Evolutionary conservation across 64 coral and sea anemone species (phyloP).

Genomic region (Montipora foliosa): DNA sequence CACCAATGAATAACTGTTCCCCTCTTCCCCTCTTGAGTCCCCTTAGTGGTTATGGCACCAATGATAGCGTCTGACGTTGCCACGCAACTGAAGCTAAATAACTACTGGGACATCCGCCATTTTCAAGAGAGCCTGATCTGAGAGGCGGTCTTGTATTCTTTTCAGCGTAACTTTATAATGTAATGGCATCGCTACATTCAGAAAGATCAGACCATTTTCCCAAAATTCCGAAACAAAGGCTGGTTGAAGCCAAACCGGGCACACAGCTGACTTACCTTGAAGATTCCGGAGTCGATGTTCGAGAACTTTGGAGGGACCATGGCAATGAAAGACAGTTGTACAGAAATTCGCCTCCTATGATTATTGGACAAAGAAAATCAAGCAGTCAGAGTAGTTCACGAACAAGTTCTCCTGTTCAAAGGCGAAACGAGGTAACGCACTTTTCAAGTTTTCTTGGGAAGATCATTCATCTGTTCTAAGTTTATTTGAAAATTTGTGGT

Average conservation of each 20-base stretch:
- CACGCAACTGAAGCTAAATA: slow-evolving; percentile 88
- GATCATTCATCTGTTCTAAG: too few relatives aligned
- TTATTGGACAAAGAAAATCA: slow-evolving; percentile 76
- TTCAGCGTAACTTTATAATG: neutral
- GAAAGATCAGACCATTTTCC: slow-evolving; percentile 89
- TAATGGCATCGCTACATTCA: slow-evolving; percentile 84
- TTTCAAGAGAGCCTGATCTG: slow-evolving; percentile 13
- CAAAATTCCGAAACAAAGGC: slow-evolving; percentile 82
- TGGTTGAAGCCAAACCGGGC: slow-evolving; percentile 69
- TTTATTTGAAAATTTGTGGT: too few relatives aligned
- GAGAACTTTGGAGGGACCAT: slow-evolving; percentile 83
- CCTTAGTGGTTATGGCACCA: neutral
- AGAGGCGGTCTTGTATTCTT: neutral
- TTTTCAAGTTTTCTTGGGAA: neutral
- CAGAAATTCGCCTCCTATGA: slow-evolving; percentile 84
- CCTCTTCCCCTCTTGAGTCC: neutral
- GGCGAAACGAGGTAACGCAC: slow-evolving; percentile 79
- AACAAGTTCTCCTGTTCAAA: slow-evolving; percentile 87
- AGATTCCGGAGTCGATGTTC: slow-evolving; percentile 82
- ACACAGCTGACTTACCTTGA: slow-evolving; percentile 78
- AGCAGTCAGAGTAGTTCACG: slow-evolving; percentile 84
- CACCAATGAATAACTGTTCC: too few relatives aligned
- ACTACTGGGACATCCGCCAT: slow-evolving; percentile 73
- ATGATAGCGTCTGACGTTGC: slow-evolving; percentile 29
- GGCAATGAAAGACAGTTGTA: slow-evolving; percentile 90